phyloP scores from a whole-genome alignment of 2,888 invertebrate species.

The Drosophila infuscata region DNA sequence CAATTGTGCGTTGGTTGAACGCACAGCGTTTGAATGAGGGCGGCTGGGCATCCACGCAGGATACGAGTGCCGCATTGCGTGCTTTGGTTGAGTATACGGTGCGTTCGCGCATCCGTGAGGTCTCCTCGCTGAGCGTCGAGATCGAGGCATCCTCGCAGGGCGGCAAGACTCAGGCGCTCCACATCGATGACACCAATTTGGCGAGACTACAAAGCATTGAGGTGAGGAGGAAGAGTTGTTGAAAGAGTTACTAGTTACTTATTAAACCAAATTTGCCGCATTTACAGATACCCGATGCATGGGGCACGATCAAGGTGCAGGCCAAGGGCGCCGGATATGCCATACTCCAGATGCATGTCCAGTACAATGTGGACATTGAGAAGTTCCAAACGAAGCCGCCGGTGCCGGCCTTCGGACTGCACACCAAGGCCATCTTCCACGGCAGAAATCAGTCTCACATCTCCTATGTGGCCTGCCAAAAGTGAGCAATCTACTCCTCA shows the following conservation, averaged over 20 bases:
- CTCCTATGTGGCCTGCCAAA: slow-evolving; percentile 93
- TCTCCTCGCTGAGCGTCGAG: slow-evolving; percentile 91
- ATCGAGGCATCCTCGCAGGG: slow-evolving; percentile 93
- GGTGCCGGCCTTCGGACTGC: slow-evolving; percentile 91
- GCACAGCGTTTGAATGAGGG: slow-evolving; percentile 94
- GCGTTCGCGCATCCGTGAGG: slow-evolving; percentile 93
- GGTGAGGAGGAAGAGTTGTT: slow-evolving; percentile 84
- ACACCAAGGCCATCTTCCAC: slow-evolving; percentile 90
- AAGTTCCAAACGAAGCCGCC: slow-evolving; percentile 95
- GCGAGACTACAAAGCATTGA: slow-evolving; percentile 92
- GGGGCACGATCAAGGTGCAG: slow-evolving; percentile 97
- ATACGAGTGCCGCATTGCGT: slow-evolving; percentile 94
- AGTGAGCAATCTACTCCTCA: slow-evolving; percentile 86
- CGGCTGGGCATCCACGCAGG: slow-evolving; percentile 95
- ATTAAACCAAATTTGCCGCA: neutral
- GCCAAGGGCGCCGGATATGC: slow-evolving; percentile 98
- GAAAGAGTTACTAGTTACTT: no score
- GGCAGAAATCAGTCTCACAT: slow-evolving; percentile 98
- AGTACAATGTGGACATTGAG: slow-evolving; percentile 94
- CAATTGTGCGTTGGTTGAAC: slow-evolving; percentile 96
- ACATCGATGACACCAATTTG: slow-evolving; percentile 91
- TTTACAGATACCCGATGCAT: slow-evolving; percentile 93
- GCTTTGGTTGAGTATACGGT: slow-evolving; percentile 96
- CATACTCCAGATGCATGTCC: slow-evolving; percentile 95
- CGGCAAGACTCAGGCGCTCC: slow-evolving; percentile 88